These are phyloP conservation scores for Eurystomus glaucurus DNA, from an alignment of 2,797 vertebrate genomes.

Conservation along the genomic window DNA sequence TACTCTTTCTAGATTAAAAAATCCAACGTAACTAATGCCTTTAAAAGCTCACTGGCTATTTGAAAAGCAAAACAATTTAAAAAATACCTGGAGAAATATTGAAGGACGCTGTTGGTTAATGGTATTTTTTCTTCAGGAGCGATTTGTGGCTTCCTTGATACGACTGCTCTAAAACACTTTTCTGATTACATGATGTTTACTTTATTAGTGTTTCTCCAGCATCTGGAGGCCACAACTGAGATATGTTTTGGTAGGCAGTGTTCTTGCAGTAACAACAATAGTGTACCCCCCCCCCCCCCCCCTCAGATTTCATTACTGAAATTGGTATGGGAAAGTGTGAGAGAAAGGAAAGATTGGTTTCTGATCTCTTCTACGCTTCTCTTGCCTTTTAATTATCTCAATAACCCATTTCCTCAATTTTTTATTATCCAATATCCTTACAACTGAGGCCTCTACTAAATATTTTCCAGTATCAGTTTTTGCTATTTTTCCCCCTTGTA, in stretches of 20 bases:
- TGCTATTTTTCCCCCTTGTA: background rate
- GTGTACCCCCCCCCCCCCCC: background rate
- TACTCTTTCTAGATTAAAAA: background rate
- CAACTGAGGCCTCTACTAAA: background rate
- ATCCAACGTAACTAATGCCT: background rate
- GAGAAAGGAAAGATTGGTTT: background rate
- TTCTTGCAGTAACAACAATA: background rate
- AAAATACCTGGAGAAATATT: background rate
- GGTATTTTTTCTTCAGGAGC: background rate
- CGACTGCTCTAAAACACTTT: background rate
- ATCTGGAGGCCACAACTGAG: background rate
- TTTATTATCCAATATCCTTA: background rate
- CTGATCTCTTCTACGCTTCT: background rate
- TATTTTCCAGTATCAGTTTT: background rate
- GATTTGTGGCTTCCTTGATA: background rate
- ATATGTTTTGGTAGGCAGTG: background rate
- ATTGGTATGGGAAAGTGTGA: background rate
- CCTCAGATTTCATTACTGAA: background rate
- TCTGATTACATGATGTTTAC: background rate
- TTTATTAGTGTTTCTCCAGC: background rate
- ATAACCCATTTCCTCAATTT: background rate
- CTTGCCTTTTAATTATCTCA: background rate
- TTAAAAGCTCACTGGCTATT: conserved; percentile 10
- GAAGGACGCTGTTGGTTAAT: background rate
- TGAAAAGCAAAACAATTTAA: background rate